Base-by-base conservation (phyloP, 2,888 invertebrate species). In the Clanis bilineata region DNA sequence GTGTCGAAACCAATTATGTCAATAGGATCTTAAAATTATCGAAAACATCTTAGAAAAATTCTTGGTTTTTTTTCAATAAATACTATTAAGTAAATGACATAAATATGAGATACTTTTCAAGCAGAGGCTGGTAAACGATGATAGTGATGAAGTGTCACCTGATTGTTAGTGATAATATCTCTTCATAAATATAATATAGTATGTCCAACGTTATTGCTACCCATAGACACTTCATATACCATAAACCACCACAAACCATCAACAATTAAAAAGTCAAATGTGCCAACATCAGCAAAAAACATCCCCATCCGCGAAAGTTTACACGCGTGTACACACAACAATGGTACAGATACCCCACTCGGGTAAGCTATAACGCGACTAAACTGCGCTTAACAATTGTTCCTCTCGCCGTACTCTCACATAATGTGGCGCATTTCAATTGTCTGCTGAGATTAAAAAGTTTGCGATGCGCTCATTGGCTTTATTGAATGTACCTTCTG, bases 301-400 rank as follows among this genome's bases (percentile, higher is more conserved):
- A 43, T 51, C 58, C 56, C 44, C 56, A 59, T 56, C 66, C 58
- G 69, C 65, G 61, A 57, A 68, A 69, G 59, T 66, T 66, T 60
- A 59, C 67, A 60, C 67, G 62, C 59, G 57, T 61, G 44, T 58
- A 56, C 60, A 57, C 61, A 64, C 65, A 43, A 71, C 69, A 67
- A 70, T 59, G 57, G 57, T 22, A 47, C 68, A 78, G 87, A 86
- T 87, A 87, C 70, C 81, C 83, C 86, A 86, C 84, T 86, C 83
- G 71, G 69, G n/a, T n/a, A n/a, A n/a, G 67, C 68, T 76, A 79
- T 79, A 79, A 75, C 76, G 66, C 62, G 60, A 74, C 70, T 73
- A 69, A 73, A 67, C 76, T 58, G 66, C 55, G 81, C 76, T 82
- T 79, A 77, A 74, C 81, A 70, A 85, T 85, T 85, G 85, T 85